Conservation (phyloP, 2,113 vertebrate species). For the Eptatretus burgeri region DNA sequence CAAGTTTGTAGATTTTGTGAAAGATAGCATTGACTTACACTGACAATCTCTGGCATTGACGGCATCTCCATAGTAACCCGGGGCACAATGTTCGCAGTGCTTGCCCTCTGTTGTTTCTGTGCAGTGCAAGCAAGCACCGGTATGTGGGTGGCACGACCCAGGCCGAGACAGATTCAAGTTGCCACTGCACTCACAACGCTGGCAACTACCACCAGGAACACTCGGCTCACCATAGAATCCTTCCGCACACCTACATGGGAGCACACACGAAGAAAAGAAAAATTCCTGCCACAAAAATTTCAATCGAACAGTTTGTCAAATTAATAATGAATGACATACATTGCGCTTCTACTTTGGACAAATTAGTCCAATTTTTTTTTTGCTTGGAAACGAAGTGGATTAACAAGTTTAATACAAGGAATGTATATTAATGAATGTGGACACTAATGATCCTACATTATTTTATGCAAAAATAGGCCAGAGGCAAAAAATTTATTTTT, state of each 20-base stretch:
- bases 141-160: constrained; percentile 59
- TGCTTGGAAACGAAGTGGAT: no score
- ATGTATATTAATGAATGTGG: no score
- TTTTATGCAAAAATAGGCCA: no score
- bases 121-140: constrained; percentile 59
- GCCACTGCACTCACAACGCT: constrained; percentile 46
- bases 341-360: no score
- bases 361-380: no score
- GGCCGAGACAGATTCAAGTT: constrained; percentile 55
- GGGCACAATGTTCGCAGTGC: constrained; percentile 42
- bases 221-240: constrained; percentile 53
- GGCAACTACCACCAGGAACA: constrained; percentile 42
- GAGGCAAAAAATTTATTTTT: no score
- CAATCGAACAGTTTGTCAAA: no score
- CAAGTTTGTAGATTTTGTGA: no score
- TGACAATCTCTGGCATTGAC: constrained; percentile 44
- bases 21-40: constrained; percentile 27
- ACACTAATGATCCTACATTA: no score
- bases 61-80: constrained; percentile 66
- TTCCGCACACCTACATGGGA: constrained; percentile 39
- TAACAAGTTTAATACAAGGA: no score
- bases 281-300: no score
- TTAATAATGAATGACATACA: no score
- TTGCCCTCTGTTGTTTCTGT: constrained; percentile 41
- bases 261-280: neutral